Base-by-base conservation (phyloP, 2,888 invertebrate genomes). In the Aspidiotus destructor region DNA sequence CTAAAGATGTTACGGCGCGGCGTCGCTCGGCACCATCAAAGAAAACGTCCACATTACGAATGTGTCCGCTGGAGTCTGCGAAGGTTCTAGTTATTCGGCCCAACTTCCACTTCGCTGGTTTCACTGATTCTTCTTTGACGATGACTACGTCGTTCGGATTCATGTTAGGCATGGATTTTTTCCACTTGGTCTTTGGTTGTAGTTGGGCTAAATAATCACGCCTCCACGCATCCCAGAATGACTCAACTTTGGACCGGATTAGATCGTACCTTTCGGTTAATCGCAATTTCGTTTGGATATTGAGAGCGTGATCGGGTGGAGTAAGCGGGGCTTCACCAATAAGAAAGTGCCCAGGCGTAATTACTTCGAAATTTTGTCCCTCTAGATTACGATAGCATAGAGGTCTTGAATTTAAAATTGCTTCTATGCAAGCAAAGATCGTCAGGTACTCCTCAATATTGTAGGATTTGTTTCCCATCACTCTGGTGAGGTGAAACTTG, bases 31-130 rank as follows among this genome's bases (percentile, higher is more conserved):
- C 52, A 3, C 52, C 52, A 3, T 52, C 13, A n/a, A 52, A 52
- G 13, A 55, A 17, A 9, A 55, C 17, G 16, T 55, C 55, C 10
- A 17, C 55, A 11, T 15, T 16, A 16, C 55, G 55, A 55, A 55
- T 15, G 16, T 16, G 55, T 16, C 55, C 55, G 28, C 17, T 13
- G 10, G 10, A 16, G 16, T 57, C 57, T n/a, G 57, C n/a, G 16
- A n/a, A 57, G 10, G 17, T 17, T 15, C 7, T 57, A 57, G 16
- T 10, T 10, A 57, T 57, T 13, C 11, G 15, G 10, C 57, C 57
- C 10, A n/a, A 57, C 16, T 57, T 57, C 57, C 57, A 57, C n/a
- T 11, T n/a, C 10, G 16, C 57, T 3, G 57, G 57, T 52, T n/a
- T 15, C 13, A 52, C 52, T 2, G n/a, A 15, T 3, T 52, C 52